A percentile compares a stretch with the other conserved stretches of the same genome.
Conservation (phyloP, 2,113 vertebrate species). For the Syngnathus typhle region DNA sequence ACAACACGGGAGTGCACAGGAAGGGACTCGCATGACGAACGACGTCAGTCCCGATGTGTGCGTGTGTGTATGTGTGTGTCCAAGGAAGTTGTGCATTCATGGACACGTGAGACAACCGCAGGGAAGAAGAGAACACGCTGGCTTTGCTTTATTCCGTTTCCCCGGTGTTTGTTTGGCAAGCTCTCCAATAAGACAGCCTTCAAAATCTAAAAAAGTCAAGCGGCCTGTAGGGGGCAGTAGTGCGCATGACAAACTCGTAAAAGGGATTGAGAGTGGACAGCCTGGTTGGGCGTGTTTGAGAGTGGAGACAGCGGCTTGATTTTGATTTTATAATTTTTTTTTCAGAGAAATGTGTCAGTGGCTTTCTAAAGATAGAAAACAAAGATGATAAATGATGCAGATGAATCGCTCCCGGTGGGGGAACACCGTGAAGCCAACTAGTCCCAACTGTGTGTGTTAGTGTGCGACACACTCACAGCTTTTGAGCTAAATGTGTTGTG, state of each 20-base stretch:
- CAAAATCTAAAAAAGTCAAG: background rate
- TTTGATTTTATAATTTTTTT: no score
- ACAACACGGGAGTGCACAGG: background rate
- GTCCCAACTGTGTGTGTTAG: background rate
- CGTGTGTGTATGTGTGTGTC: background rate
- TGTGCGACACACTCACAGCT: background rate
- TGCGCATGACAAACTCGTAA: background rate
- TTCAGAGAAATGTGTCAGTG: background rate
- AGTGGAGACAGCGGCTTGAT: no score
- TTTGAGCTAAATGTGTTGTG: conserved; percentile 2
- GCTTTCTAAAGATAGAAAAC: background rate
- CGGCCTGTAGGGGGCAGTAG: background rate
- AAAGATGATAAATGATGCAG: background rate
- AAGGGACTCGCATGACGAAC: background rate
- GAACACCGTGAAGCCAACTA: background rate
- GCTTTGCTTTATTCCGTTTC: background rate
- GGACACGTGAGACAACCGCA: background rate
- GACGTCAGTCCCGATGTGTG: background rate
- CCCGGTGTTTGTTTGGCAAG: background rate
- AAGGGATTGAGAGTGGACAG: no score
- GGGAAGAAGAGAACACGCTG: background rate
- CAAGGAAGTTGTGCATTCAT: background rate
- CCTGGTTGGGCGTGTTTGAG: no score
- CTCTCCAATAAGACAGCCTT: background rate
- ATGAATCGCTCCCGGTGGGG: background rate